Conservation (phyloP, 2,797 vertebrate species). For the Pseudochirops cupreus region DNA sequence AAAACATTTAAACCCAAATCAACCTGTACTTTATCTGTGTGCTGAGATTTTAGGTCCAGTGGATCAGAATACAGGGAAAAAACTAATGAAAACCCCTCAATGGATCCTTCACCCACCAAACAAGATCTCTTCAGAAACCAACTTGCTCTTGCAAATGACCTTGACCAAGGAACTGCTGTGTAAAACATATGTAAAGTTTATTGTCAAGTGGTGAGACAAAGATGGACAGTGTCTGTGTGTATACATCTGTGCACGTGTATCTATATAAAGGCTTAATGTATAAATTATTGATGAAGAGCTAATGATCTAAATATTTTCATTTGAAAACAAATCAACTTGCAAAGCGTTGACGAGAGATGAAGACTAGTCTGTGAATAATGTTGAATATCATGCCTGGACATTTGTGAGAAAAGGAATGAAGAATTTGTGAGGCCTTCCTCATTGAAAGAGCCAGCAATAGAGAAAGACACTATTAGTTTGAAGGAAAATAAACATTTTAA, state of each 20-base stretch:
- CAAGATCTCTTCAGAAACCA: conserved; percentile 87
- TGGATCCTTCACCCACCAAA: conserved; percentile 87
- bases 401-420: conserved; percentile 70
- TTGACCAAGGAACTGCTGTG: conserved; percentile 92
- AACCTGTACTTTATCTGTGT: conserved; percentile 85
- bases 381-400: conserved; percentile 68
- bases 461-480: conserved; percentile 70
- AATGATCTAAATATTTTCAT: conserved; percentile 70
- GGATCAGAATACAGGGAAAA: conserved; percentile 92
- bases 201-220: conserved; percentile 80
- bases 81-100: conserved; percentile 85
- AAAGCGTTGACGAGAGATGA: conserved; percentile 69
- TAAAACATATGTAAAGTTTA: conserved; percentile 84
- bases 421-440: conserved; percentile 53
- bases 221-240: conserved; percentile 76
- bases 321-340: conserved; percentile 73
- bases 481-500: conserved; percentile 79
- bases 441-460: conserved; percentile 39
- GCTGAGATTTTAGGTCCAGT: conserved; percentile 86
- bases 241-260: conserved; percentile 72
- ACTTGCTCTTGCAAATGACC: conserved; percentile 86
- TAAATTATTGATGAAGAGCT: conserved; percentile 72
- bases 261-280: conserved; percentile 62
- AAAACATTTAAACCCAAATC: conserved; percentile 83
- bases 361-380: conserved; percentile 74